Evolutionary conservation across 2,797 vertebrate genomes (phyloP).

Genomic region (Otolemur crassicaudatus): DNA sequence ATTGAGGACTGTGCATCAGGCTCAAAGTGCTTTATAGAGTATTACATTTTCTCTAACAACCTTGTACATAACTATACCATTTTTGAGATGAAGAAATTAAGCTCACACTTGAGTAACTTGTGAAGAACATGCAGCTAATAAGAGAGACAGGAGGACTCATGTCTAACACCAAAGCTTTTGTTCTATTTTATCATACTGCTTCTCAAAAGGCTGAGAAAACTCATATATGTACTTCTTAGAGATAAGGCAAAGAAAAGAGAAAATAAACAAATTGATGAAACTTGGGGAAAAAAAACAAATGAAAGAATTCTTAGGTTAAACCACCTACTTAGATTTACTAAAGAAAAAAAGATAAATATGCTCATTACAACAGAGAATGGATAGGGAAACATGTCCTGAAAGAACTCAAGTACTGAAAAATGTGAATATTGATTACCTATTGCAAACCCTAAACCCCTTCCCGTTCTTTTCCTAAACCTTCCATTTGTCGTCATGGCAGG

Average conservation of each 20-base stretch:
- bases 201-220: neutral
- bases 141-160: neutral
- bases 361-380: neutral
- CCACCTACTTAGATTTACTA: neutral
- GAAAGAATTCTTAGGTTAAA: constrained; percentile 24
- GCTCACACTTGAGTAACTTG: neutral
- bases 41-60: neutral
- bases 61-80: neutral
- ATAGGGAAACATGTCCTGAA: neutral
- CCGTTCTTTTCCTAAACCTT: neutral
- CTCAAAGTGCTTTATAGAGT: neutral
- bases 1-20: neutral
- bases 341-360: constrained; percentile 19
- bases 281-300: neutral
- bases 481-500: neutral
- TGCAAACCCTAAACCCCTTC: neutral
- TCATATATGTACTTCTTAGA: neutral
- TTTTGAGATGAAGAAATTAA: neutral
- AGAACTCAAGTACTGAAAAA: constrained; percentile 17
- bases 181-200: neutral
- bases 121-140: neutral
- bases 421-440: neutral
- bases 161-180: neutral
- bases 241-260: neutral
- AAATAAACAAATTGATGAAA: neutral